Evolutionary conservation across 2,888 invertebrate species (phyloP).

Genomic region (Octonoba sinensis): DNA sequence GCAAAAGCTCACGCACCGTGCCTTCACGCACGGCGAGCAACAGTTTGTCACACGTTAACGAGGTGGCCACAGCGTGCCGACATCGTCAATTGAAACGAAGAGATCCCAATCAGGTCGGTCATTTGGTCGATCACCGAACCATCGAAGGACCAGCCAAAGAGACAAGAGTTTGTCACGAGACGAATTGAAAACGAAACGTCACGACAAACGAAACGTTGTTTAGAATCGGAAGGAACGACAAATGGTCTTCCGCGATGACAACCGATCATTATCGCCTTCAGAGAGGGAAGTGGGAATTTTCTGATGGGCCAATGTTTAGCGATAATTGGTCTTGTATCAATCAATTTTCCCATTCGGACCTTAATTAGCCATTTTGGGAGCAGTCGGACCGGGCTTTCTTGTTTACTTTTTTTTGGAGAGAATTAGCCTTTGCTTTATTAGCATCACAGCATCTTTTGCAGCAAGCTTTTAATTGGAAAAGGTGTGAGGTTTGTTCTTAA

Average conservation of each 20-base stretch:
- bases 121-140: slow-evolving; percentile 32
- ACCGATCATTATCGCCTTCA: slow-evolving; percentile 14
- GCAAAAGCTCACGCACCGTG: slow-evolving; percentile 11
- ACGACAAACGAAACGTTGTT: slow-evolving; percentile 24
- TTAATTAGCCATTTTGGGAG: too few species aligned
- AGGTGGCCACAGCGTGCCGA: slow-evolving; percentile 18
- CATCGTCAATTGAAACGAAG: background rate
- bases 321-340: too few species aligned
- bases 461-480: too few species aligned
- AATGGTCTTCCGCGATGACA: slow-evolving; percentile 2
- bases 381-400: too few species aligned
- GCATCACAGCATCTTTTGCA: too few species aligned
- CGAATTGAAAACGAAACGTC: slow-evolving; percentile 23
- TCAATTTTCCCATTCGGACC: too few species aligned
- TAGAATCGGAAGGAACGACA: background rate
- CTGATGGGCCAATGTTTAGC: too few species aligned
- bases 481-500: too few species aligned
- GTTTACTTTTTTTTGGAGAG: too few species aligned
- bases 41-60: slow-evolving; percentile 52
- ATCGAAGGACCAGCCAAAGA: background rate
- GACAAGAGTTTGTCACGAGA: background rate
- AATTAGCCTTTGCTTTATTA: too few species aligned
- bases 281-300: background rate
- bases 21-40: slow-evolving; percentile 41
- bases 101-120: slow-evolving; percentile 9